Percentiles rank a stretch among this genome's conserved stretches.
phyloP scores from a whole-genome alignment of 2,113 vertebrate genomes.

The Azemiops feae region DNA sequence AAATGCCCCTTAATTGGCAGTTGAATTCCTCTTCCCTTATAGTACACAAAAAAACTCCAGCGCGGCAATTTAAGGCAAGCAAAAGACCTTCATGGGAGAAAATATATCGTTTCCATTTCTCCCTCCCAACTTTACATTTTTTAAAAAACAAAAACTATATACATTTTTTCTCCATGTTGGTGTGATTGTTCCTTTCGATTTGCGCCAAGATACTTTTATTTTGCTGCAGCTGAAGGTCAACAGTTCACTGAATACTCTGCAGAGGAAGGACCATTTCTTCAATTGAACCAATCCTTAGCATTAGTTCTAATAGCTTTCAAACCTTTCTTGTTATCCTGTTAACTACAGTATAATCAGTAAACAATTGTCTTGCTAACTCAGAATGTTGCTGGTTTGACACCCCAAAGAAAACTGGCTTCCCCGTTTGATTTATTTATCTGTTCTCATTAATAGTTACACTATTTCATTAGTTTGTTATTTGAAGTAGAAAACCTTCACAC shows the following conservation, averaged over 20 bases:
- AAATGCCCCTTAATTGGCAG: not conserved
- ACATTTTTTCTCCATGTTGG: not conserved
- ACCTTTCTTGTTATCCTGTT: not conserved
- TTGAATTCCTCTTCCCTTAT: not conserved
- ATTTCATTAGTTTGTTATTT: not conserved
- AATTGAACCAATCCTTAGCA: not conserved
- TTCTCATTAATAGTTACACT: not conserved
- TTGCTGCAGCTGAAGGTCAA: not conserved
- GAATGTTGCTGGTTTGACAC: not conserved
- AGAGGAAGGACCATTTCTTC: not conserved
- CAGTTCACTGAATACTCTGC: not conserved
- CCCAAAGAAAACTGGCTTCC: not conserved
- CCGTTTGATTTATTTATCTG: not conserved
- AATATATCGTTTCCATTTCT: accelerated
- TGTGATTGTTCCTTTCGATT: not conserved
- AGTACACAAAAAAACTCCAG: not conserved
- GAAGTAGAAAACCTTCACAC: not conserved
- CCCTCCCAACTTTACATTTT: not conserved
- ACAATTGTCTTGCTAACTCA: not conserved
- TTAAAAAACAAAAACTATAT: constrained; percentile 8
- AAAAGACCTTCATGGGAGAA: not conserved
- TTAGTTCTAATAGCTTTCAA: not conserved
- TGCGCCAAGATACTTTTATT: not conserved
- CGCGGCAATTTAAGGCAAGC: accelerated
- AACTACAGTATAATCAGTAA: not conserved